Evolutionary conservation across 2,797 vertebrate genomes (phyloP), one percentile per base, ranked within the genome.

Genomic region (Balearica regulorum): DNA sequence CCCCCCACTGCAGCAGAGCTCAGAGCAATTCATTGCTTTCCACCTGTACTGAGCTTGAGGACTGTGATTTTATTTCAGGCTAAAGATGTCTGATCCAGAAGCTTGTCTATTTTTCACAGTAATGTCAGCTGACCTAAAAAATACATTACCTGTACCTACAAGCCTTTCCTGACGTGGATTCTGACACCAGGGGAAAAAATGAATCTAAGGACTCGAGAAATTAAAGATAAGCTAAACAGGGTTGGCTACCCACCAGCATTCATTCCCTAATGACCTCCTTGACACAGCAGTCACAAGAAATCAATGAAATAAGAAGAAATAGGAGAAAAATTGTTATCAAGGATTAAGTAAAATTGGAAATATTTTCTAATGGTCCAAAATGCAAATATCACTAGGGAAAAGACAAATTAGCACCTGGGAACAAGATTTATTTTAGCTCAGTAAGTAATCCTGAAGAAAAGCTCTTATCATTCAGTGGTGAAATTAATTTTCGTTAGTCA

Each of bases 151-250:
- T 53, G 8, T 25, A 92, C 37, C 51, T 54, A 87, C 15, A 81
- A 61, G 31, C 35, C 28, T 41, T 57, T 89, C 35, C 44, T 70
- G n/a, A 81, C 4, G 10, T 22, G 35, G 21, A 81, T 5, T 71
- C 29, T 66, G 28, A 76, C 17, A 37, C 0, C 0, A 49, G 4
- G 11, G 5, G 4, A 26, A 41, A 61, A 53, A 41, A 57, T 9
- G 8, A 81, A 72, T 8, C 15, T 10, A 54, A 72, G 9, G 33
- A 75, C 49, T 75, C 15, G 20, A 77, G n/a, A 83, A 88, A 54
- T 65, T 53, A 69, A 65, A 93, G 28, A 43, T 35, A 31, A 79
- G 15, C 11, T 84, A 43, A 89, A 37, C 4, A 3, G 18, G 16
- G 22, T 29, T 49, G 48, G 13, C 24, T 87, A 71, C 17, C 11